Base-by-base conservation (phyloP, 2,888 invertebrate species). In the Drosophila pseudotakahashii region DNA sequence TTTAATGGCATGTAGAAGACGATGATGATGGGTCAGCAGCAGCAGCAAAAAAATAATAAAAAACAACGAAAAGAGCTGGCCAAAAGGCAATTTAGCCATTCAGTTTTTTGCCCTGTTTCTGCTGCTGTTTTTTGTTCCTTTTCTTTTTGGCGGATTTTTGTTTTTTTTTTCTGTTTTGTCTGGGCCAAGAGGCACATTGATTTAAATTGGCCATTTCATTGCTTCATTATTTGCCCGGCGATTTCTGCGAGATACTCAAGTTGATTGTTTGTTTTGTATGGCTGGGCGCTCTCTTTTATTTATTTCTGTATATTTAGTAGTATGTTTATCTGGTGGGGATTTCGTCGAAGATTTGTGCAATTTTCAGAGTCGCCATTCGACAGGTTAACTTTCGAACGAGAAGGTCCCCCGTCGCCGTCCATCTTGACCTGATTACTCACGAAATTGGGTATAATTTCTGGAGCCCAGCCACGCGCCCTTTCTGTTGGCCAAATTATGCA, bases 191-290 rank as follows among this genome's bases (percentile, higher is more conserved):
- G 37, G 63, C 68, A 75, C 69, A 78, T 78, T 78, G 78, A 78
- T 78, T 78, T 78, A 82, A 78, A 78, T 82, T 78, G 78, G 80
- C 74, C 80, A 79, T 78, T 78, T 78, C 80, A 82, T 78, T 74
- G 78, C 78, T 79, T 76, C 79, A 78, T 78, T 77, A 77, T 79
- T 82, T 73, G 69, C 45, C 51, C 9, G 60, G 50, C 37, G 57
- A 70, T 23, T 39, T 39, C 50, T 9, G 44, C 45, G 42, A 55
- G 74, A 79, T 69, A 79, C 77, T 81, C 58, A 68, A 81, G 42
- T 61, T 76, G 77, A 78, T 81, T 77, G 69, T 77, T 81, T 78
- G 76, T 53, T 61, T 71, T 30, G n/a, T 50, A 57, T 19, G 58
- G 23, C 26, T 36, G 26, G 30, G 23, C 55, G 16, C 47, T 54